Percentiles rank a stretch among this genome's conserved stretches.
Evolutionary conservation across 2,113 vertebrate species (phyloP).

Genomic region (Dasyornis broadbenti): DNA sequence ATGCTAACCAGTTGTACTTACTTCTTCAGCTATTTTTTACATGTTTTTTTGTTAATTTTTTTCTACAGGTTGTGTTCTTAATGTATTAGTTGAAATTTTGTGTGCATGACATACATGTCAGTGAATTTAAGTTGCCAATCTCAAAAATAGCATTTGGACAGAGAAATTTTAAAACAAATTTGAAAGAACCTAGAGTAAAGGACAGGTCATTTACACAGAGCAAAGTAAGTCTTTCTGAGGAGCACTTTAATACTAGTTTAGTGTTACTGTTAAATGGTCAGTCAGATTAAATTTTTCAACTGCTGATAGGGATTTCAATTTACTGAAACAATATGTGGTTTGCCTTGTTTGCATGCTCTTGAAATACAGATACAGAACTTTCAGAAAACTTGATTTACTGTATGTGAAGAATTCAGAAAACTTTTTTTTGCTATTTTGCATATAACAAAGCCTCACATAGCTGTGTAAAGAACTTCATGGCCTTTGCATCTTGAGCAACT

Average conservation of each 20-base stretch:
- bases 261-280: background rate
- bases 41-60: fast-evolving
- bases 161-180: background rate
- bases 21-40: background rate
- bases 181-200: background rate
- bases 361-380: background rate
- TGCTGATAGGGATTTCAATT: background rate
- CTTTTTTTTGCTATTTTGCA: background rate
- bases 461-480: background rate
- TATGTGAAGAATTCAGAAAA: background rate
- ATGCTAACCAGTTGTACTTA: background rate
- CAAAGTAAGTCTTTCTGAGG: background rate
- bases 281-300: background rate
- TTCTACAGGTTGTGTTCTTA: background rate
- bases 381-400: background rate
- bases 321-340: background rate
- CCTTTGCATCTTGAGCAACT: background rate
- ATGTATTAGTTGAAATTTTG: background rate
- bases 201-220: background rate
- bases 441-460: background rate
- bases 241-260: background rate
- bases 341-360: background rate
- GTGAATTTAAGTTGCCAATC: background rate
- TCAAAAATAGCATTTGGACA: background rate
- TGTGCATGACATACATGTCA: background rate